Evolutionary conservation across 1,140 invertebrate genomes (phyloP).

Genomic region (Cherax destructor): DNA sequence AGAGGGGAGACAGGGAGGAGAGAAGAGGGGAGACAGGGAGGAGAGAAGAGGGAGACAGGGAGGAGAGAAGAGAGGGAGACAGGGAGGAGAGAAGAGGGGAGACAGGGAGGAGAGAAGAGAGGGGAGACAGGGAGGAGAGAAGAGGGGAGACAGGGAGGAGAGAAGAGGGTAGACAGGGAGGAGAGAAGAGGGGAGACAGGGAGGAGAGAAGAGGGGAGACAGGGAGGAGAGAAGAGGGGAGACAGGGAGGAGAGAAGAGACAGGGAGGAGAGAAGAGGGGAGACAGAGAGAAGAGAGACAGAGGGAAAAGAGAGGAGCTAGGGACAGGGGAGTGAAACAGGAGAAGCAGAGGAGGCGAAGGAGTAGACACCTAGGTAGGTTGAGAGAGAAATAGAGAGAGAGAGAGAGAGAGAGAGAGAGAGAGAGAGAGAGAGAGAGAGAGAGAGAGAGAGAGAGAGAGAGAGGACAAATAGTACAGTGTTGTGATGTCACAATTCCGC

Average conservation of each 20-base stretch:
- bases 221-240: not conserved
- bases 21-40: not conserved
- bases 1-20: not conserved
- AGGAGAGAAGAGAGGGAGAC: not conserved
- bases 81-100: not conserved
- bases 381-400: constrained; percentile 10
- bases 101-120: not conserved
- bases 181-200: not conserved
- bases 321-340: not conserved
- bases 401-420: not conserved
- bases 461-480: not conserved
- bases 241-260: not conserved
- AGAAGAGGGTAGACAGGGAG: not conserved
- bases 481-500: constrained; percentile 21
- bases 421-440: not conserved
- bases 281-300: not conserved
- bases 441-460: not conserved
- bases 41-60: not conserved
- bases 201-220: not conserved
- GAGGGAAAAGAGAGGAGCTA: not conserved
- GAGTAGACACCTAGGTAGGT: not conserved
- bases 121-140: not conserved
- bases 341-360: not conserved
- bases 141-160: not conserved
- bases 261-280: not conserved